phyloP scores from a whole-genome alignment of 2,113 vertebrate genomes.

The Candoia aspera region DNA sequence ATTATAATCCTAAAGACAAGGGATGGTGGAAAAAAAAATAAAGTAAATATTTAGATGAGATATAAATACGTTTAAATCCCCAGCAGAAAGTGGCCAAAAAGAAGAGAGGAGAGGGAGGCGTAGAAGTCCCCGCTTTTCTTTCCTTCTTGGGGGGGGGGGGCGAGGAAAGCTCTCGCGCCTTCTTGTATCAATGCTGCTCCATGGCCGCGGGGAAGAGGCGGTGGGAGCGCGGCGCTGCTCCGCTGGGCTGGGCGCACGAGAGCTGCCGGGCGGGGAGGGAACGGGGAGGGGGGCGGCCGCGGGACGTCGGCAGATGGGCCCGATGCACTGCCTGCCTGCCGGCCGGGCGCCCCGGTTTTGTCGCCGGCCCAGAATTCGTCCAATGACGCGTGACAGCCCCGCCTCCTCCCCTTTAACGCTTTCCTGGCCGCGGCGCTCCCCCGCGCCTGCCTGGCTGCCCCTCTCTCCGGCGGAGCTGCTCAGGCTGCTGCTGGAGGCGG shows the following conservation, averaged over 20 bases:
- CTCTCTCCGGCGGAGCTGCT: background rate
- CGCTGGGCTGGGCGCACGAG: constrained; percentile 45
- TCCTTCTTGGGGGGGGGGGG: background rate
- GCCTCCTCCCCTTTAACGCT: constrained; percentile 89
- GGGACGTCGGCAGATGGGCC: constrained; percentile 80
- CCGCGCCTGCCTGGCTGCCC: background rate
- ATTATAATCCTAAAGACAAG: constrained; percentile 45
- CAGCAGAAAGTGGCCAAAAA: constrained; percentile 43
- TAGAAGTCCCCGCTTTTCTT: background rate
- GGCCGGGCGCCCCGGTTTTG: constrained; percentile 97
- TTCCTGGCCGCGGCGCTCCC: constrained; percentile 69
- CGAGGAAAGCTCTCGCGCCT: constrained; percentile 34
- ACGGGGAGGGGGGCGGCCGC: constrained; percentile 27
- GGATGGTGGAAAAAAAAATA: constrained; percentile 12
- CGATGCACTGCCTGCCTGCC: constrained; percentile 91
- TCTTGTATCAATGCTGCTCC: constrained; percentile 77
- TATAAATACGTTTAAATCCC: background rate
- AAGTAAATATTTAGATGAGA: background rate
- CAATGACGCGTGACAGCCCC: constrained; percentile 97
- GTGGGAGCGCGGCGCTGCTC: constrained; percentile 47
- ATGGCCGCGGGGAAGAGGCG: constrained; percentile 71
- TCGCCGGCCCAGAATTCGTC: constrained; percentile 97
- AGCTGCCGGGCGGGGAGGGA: constrained; percentile 10
- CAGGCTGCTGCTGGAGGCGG: background rate
- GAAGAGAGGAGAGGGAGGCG: background rate